A percentile compares a stretch with the other conserved stretches of the same genome.
These are phyloP conservation scores for Toxotes chatareus DNA, from an alignment of 2,113 vertebrate genomes.

Conservation along the genomic window DNA sequence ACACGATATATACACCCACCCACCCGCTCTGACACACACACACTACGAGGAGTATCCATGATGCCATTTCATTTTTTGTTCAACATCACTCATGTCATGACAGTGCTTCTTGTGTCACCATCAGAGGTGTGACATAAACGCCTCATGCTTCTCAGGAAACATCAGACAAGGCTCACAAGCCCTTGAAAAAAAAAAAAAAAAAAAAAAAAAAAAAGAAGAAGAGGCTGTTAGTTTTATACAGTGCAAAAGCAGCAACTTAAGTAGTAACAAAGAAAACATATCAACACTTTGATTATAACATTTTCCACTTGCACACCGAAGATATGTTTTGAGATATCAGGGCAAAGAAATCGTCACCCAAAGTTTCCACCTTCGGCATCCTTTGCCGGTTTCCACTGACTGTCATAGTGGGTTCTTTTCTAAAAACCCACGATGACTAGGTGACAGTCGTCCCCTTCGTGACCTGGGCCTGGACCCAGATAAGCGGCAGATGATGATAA, in stretches of 20 bases:
- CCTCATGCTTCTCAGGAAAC: background rate
- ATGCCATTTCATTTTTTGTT: background rate
- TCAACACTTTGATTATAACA: no score
- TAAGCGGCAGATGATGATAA: no score
- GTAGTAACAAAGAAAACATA: background rate
- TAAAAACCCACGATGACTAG: no score
- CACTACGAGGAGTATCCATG: constrained; percentile 25
- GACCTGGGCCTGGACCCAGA: no score
- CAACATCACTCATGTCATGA: constrained; percentile 18
- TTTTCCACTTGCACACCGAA: no score
- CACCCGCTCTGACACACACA: constrained; percentile 21
- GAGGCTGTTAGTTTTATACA: background rate
- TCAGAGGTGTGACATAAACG: constrained; percentile 4
- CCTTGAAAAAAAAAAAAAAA: background rate
- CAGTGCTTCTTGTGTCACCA: background rate
- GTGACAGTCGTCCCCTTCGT: no score
- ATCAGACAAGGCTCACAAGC: background rate
- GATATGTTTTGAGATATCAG: no score
- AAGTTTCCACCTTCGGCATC: no score
- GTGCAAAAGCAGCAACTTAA: background rate
- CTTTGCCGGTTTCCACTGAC: no score
- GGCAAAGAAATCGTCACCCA: no score
- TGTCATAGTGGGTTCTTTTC: no score
- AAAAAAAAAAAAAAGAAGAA: background rate
- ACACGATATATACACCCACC: constrained; percentile 7